Conservation (phyloP, 37 sponge, comb jelly and placozoan genomes). For the Ephydatia muelleri region DNA sequence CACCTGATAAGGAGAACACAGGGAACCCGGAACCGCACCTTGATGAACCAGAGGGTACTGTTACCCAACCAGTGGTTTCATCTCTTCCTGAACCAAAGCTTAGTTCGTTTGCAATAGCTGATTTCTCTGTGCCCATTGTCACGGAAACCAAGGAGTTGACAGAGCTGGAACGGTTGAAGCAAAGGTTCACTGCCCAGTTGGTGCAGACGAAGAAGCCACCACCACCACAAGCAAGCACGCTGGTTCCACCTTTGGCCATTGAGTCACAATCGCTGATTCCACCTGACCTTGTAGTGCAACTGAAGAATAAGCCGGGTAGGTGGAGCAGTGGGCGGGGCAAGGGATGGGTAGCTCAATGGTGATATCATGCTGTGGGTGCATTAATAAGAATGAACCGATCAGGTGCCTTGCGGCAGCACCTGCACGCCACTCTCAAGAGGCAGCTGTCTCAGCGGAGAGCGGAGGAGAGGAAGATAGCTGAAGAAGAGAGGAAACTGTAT, state of each 20-base stretch:
- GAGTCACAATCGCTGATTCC: conserved; percentile 6
- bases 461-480: conserved; percentile 33
- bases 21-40: neutral
- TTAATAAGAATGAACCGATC: too few relatives aligned
- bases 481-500: conserved; percentile 41
- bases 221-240: neutral
- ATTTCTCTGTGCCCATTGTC: neutral
- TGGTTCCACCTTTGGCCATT: neutral
- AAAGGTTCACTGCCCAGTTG: neutral
- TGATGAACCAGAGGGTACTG: neutral
- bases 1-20: neutral
- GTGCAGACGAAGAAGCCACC: neutral
- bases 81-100: neutral
- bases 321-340: neutral
- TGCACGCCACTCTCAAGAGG: conserved; percentile 22
- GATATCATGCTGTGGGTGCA: neutral
- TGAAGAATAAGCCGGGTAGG: conserved; percentile 45
- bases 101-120: neutral
- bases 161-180: conserved; percentile 23
- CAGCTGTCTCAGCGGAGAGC: conserved; percentile 53
- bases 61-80: neutral
- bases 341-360: neutral
- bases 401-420: conserved; percentile 51
- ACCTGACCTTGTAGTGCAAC: conserved; percentile 10
- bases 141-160: conserved; percentile 6